A percentile compares a stretch with the other conserved stretches of the same genome.
These are phyloP conservation scores for Stenchaetothrips biformis DNA, from an alignment of 2,888 invertebrate species.

Conservation along the genomic window DNA sequence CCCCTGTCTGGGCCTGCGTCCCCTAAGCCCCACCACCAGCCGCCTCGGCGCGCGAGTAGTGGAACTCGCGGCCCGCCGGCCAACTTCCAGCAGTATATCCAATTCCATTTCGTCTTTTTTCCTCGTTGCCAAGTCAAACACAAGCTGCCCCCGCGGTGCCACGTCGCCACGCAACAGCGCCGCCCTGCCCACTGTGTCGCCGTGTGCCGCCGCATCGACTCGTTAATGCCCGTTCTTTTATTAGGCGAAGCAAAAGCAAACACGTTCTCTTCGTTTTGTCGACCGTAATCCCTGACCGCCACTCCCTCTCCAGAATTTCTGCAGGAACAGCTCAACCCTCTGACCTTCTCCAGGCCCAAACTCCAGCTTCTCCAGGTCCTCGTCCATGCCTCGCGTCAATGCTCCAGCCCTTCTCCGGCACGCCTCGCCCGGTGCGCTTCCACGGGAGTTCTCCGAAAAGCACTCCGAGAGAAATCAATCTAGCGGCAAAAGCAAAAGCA, in stretches of 20 bases:
- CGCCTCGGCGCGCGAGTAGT: background rate
- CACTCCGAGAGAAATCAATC: too few relatives aligned
- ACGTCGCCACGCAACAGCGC: background rate
- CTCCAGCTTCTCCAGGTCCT: too few relatives aligned
- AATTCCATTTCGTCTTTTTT: conserved; percentile 5
- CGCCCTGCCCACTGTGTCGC: background rate
- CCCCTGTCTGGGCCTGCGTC: too few relatives aligned
- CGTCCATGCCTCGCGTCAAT: too few relatives aligned
- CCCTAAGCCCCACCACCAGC: background rate
- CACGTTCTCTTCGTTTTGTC: background rate
- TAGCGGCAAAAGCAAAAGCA: too few relatives aligned
- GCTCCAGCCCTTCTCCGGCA: too few relatives aligned
- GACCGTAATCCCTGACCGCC: background rate
- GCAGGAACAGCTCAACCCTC: background rate
- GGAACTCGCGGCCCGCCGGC: background rate
- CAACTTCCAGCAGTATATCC: background rate
- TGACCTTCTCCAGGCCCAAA: too few relatives aligned
- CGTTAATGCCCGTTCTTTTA: background rate
- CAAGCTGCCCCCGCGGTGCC: background rate
- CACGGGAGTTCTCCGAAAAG: too few relatives aligned
- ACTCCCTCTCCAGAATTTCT: background rate
- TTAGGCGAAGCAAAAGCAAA: background rate
- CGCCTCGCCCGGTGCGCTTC: too few relatives aligned
- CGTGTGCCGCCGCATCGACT: background rate
- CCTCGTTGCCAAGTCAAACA: conserved; percentile 9